Base-by-base conservation (phyloP, 2,888 invertebrate species). In the Anthoptus insignis region DNA sequence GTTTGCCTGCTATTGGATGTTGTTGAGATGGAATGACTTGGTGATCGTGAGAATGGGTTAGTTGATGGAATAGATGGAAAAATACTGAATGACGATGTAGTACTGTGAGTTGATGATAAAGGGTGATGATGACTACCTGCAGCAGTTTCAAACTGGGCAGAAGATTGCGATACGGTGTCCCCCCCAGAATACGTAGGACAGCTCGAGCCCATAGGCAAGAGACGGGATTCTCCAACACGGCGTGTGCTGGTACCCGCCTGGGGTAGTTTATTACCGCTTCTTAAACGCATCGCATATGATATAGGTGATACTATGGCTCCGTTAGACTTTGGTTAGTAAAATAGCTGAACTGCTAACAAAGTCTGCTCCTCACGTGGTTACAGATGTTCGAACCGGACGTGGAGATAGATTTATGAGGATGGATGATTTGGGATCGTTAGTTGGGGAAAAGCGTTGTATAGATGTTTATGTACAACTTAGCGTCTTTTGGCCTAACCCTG, bases 181-280 rank as follows among this genome's bases (percentile, higher is more conserved):
- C 34, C 58, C 58, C 64, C 64, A 64, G 59, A 65, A 59, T 65
- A 65, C 58, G 65, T 14, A 14, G 59, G 59, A 54, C 59, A 49
- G 65, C 59, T 54, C 47, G 54, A 8, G 37, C 59, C 37, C n/a
- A 24, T 5, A 22, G 39, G 49, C 54, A 11, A 45, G 47, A 58
- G 53, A 57, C 64, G 64, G 64, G 64, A 57, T 64, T 64, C 64
- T 52, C 64, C 63, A 34, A 50, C 49, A 21, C 50, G 21, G 13
- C 11, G 39, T n/a, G 27, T 42, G 32, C 54, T n/a, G 63, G 53
- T 45, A 53, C 61, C 45, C 53, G 50, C 59, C 58, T 54, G 59
- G 47, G 58, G 45, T 58, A 58, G 22, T 58, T 54, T 57, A 53
- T 60, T 60, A 60, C 45, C 21, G 45, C 45, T 45, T 45, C 45